Base-by-base conservation (phyloP, 2,888 invertebrate genomes). In the Coelinius sp. region DNA sequence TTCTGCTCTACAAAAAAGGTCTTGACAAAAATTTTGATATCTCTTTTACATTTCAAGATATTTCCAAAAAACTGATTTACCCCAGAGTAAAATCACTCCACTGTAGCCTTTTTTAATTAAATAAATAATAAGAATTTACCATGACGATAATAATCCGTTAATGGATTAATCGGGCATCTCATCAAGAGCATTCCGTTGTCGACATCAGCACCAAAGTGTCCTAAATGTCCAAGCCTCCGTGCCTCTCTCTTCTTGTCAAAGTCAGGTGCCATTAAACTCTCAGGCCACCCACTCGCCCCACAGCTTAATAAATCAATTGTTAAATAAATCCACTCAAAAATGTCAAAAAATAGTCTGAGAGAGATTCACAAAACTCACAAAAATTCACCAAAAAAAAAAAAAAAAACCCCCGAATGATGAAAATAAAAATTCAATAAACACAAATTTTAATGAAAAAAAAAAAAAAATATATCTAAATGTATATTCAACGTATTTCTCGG, bases 171-270 rank as follows among this genome's bases (percentile, higher is more conserved):
- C 52, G 77, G 71, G 75, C 82, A 82, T 72, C 81, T 78, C 63
- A 83, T 82, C 59, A 85, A 78, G 14, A 85, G 81, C 85, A 85
- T 85, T 75, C 81, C 82, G 76, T 67, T 59, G 7, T 78, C 74
- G 41, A 78, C 76, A 62, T 83, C 82, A 27, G 56, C 46, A 38
- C 53, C 44, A 1, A 68, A 52, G 6, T 70, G 75, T 52, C 73
- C 73, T 64, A 73, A 41, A n/a, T 69, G 70, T 68, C 73, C 75
- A 59, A 78, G 74, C 79, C 83, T 81, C 78, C 83, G 76, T 44
- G 81, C 77, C 80, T 84, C 84, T 76, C 85, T 78, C 70, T 82
- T 82, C 71, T 84, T 84, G 68, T 84, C 85, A 56, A 85, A 80
- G 73, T 86, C 84, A 73, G 86, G 86, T 83, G 85, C 86, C 85